phyloP scores from a whole-genome alignment of 2,113 vertebrate genomes.

The Odontophorus gujanensis region DNA sequence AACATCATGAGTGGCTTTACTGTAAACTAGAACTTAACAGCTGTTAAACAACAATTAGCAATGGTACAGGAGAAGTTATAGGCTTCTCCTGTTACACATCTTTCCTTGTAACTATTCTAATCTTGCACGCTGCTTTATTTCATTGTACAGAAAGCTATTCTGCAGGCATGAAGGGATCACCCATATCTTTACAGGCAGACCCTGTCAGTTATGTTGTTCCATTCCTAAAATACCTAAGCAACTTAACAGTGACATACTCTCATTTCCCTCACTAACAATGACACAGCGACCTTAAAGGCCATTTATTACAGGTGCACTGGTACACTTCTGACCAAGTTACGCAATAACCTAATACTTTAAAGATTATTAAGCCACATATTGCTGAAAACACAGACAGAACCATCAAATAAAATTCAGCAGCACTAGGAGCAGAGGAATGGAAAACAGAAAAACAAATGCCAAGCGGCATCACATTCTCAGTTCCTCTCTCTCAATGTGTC shows the following conservation, averaged over 20 bases:
- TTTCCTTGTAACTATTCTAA: not conserved
- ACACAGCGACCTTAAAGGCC: not conserved
- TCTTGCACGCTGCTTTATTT: not conserved
- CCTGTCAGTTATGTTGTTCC: not conserved
- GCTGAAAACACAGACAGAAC: not conserved
- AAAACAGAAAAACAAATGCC: not conserved
- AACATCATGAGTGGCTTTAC: not conserved
- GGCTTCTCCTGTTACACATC: not conserved
- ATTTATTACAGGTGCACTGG: not conserved
- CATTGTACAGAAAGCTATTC: not conserved
- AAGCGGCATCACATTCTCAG: not conserved
- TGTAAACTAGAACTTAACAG: not conserved
- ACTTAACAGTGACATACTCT: not conserved
- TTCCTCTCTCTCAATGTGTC: not conserved
- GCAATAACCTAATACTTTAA: not conserved
- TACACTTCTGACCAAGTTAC: not conserved
- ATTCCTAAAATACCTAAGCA: not conserved
- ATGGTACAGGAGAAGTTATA: not conserved
- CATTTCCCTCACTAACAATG: not conserved
- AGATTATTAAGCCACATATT: not conserved
- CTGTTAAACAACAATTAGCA: not conserved
- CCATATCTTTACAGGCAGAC: not conserved
- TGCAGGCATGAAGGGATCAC: not conserved
- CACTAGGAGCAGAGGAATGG: fast-evolving
- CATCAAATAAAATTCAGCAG: not conserved